These are phyloP conservation scores for Tupaia tana DNA, from an alignment of 2,113 vertebrate species.

Conservation along the genomic window DNA sequence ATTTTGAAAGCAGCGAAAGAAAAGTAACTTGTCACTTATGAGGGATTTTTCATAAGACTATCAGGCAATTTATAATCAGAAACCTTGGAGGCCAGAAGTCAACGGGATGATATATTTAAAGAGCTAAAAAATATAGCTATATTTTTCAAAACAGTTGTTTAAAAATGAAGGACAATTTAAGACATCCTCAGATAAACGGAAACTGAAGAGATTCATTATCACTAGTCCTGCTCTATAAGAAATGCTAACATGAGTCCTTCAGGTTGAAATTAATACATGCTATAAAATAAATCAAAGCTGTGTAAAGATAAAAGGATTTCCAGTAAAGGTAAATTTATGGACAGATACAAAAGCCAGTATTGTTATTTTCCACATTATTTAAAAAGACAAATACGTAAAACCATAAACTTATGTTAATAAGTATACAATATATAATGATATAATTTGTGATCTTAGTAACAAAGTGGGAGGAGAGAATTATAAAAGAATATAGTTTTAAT, in stretches of 20 bases:
- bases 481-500: neutral
- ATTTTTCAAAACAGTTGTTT: neutral
- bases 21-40: neutral
- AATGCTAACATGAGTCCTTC: neutral
- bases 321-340: neutral
- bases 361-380: neutral
- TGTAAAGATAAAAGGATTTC: neutral
- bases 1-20: slow-evolving; percentile 6
- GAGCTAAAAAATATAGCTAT: neutral
- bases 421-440: neutral
- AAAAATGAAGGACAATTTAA: neutral
- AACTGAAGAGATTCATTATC: neutral
- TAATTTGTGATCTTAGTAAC: neutral
- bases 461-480: neutral
- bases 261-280: neutral
- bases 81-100: neutral
- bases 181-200: neutral
- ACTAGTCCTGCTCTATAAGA: neutral
- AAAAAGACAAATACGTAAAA: neutral
- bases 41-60: neutral
- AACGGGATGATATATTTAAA: neutral
- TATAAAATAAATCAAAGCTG: neutral
- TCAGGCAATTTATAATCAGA: neutral
- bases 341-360: neutral
- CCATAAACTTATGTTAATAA: neutral